A percentile compares a stretch with the other conserved stretches of the same genome.
Conservation (phyloP, 1,140 invertebrate genomes). For the Drosophila micromelanica region DNA sequence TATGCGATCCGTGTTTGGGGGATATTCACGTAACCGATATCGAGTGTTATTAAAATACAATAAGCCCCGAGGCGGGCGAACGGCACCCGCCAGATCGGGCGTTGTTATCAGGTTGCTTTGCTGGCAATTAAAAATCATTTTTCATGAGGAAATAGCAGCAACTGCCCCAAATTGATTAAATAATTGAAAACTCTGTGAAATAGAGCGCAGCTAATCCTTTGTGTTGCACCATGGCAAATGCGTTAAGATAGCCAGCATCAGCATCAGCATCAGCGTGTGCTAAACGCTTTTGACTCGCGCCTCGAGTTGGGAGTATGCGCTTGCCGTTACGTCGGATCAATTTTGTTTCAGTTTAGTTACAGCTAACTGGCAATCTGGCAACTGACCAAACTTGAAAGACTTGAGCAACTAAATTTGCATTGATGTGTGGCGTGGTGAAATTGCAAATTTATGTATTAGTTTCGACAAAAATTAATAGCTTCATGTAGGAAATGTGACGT, state of each 20-base stretch:
- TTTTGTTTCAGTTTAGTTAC: constrained; percentile 62
- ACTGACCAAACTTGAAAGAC: constrained; percentile 66
- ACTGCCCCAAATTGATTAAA: constrained; percentile 66
- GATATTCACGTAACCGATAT: constrained; percentile 66
- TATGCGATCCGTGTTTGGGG: constrained; percentile 45
- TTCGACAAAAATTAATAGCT: constrained; percentile 38
- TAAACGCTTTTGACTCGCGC: constrained; percentile 8
- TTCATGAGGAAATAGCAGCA: constrained; percentile 65
- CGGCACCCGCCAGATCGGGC: constrained; percentile 50
- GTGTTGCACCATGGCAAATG: constrained; percentile 10
- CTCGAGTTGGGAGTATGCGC: constrained; percentile 5
- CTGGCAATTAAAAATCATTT: constrained; percentile 78
- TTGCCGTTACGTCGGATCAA: constrained; percentile 71
- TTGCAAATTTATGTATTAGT: constrained; percentile 40
- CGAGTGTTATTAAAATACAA: constrained; percentile 65
- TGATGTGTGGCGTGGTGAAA: constrained; percentile 34
- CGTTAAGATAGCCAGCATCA: constrained; percentile 37
- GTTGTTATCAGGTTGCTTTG: constrained; percentile 50
- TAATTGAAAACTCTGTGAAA: constrained; percentile 57
- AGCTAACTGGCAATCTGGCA: constrained; percentile 17
- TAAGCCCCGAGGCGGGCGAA: constrained; percentile 32
- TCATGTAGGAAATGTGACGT: constrained; percentile 35
- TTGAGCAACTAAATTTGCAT: constrained; percentile 69
- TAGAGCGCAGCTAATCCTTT: constrained; percentile 46
- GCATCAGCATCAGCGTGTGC: not conserved